Evolutionary conservation across 2,888 invertebrate species (phyloP).

Genomic region (Blastobasis adustella): DNA sequence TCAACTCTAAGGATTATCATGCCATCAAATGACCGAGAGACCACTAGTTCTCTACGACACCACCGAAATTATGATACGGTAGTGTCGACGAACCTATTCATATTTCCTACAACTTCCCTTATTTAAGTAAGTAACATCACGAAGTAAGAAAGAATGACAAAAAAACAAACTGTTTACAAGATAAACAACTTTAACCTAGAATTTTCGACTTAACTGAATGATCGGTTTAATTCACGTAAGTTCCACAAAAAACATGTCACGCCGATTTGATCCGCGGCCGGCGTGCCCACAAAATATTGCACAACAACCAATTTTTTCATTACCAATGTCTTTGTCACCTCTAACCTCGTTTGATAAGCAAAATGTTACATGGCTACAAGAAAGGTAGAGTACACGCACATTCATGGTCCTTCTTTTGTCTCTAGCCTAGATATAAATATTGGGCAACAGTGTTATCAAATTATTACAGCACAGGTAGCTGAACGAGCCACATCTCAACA

Average conservation of each 20-base stretch:
- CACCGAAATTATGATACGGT: too few species aligned
- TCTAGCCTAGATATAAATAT: slow-evolving; percentile 65
- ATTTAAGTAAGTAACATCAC: too few species aligned
- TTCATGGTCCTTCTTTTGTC: slow-evolving; percentile 56
- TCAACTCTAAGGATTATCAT: too few species aligned
- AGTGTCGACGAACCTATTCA: too few species aligned
- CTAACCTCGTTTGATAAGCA: slow-evolving; percentile 64
- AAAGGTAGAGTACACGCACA: slow-evolving; percentile 48
- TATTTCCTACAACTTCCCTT: too few species aligned
- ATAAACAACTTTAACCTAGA: too few species aligned
- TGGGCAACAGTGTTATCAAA: slow-evolving; percentile 59
- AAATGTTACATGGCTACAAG: slow-evolving; percentile 67
- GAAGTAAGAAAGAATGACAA: too few species aligned
- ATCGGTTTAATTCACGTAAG: neutral
- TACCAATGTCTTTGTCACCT: slow-evolving; percentile 59
- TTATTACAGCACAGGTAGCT: slow-evolving; percentile 53
- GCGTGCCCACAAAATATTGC: slow-evolving; percentile 34
- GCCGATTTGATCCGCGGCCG: slow-evolving; percentile 42
- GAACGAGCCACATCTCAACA: slow-evolving; percentile 52
- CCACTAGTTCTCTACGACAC: too few species aligned
- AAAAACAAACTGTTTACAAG: too few species aligned
- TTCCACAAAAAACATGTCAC: slow-evolving; percentile 38
- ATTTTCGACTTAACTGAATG: too few species aligned
- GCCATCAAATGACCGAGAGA: too few species aligned
- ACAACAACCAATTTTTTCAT: slow-evolving; percentile 54